Base-by-base conservation (phyloP, 2,888 invertebrate species). In the Oxycera nigricornis region DNA sequence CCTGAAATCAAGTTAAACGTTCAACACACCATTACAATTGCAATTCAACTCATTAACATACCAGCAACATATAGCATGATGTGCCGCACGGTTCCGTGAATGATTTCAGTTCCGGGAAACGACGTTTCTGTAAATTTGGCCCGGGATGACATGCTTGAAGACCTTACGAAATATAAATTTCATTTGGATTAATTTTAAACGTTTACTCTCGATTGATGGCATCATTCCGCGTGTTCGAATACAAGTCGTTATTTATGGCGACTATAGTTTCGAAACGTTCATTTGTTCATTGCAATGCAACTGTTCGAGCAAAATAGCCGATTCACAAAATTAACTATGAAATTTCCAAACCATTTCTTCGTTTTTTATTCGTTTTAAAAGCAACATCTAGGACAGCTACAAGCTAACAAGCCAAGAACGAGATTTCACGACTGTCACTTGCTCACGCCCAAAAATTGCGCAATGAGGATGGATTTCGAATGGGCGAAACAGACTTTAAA, bases 61-160 rank as follows among this genome's bases (percentile, higher is more conserved):
- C 95, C 88, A 96, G 85, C 80, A 94, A 89, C 90, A 96, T 92
- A 81, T 93, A 97, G 84, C 97, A 97, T 80, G 92, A 91, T 31
- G 90, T 83, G 9, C 96, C 92, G 83, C 97, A 97, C 0, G 96
- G 93, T 78, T 95, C 95, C 0, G 90, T 87, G 82, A 94, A 94
- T 0, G 93, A 90, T 84, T 95, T 95, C 77, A 96, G 87, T 82
- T 97, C 96, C 0, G 95, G 95, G 24, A 94, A 94, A 82, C 94
- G 93, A 68, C 96, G 89, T 83, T 94, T 95, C 79, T 92, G 90
- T 80, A 95, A 88, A 86, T 95, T 96, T 1, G 97, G 96, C 30
- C 94, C 94, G 0, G 96, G 95, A 86, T 96, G 95, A 82, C 95
- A 94, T 31, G 92, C 94, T 88, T 94, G 94, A 76, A 94, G 87